These are phyloP conservation scores for Caenorhabditis sp. DNA, from an alignment of 2,888 invertebrate species.

Conservation along the genomic window DNA sequence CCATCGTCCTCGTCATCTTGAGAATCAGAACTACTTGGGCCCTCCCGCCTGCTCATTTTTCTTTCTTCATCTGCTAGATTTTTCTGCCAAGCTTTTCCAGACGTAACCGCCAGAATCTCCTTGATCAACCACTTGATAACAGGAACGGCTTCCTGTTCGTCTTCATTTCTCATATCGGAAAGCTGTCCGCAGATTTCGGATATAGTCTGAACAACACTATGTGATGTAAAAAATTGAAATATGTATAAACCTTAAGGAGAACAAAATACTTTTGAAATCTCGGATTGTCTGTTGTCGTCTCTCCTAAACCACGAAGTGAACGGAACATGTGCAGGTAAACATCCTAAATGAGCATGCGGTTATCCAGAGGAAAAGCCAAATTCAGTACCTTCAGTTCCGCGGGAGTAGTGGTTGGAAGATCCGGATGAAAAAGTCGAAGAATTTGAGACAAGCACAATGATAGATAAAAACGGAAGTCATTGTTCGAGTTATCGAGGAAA, in stretches of 20 bases:
- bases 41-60: background rate
- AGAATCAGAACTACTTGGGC: background rate
- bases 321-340: constrained; percentile 54
- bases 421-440: constrained; percentile 61
- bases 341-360: constrained; percentile 25
- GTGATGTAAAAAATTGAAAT: background rate
- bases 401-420: constrained; percentile 38
- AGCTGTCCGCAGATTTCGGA: constrained; percentile 29
- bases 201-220: constrained; percentile 19
- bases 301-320: constrained; percentile 43
- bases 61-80: constrained; percentile 1
- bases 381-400: constrained; percentile 54
- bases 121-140: constrained; percentile 34
- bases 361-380: background rate
- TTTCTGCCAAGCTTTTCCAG: constrained; percentile 52
- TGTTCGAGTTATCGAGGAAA: constrained; percentile 54
- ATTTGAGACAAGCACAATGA: constrained; percentile 67
- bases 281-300: constrained; percentile 41
- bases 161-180: constrained; percentile 50
- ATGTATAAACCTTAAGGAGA: constrained; percentile 33
- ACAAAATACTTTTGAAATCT: constrained; percentile 52
- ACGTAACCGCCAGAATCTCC: constrained; percentile 32
- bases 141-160: constrained; percentile 33
- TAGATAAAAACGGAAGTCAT: constrained; percentile 59
- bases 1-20: constrained; percentile 22